Conservation (phyloP, 1,140 invertebrate species). For the Brachionus sp. region DNA sequence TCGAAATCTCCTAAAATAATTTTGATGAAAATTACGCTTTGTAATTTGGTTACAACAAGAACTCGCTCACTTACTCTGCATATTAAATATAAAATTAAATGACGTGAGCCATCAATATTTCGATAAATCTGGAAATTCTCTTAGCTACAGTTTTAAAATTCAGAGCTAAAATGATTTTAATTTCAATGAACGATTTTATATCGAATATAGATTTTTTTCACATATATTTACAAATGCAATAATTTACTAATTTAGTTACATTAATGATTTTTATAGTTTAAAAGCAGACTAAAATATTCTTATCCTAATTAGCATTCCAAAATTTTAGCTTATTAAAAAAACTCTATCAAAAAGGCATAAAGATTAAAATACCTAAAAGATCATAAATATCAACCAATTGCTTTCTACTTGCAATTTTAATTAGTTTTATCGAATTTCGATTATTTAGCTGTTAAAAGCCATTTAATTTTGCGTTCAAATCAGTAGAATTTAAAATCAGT, state of each 20-base stretch:
- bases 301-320: neutral
- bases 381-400: neutral
- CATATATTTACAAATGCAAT: neutral
- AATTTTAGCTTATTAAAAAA: neutral
- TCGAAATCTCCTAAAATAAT: constrained; percentile 23
- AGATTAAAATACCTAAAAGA: neutral
- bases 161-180: neutral
- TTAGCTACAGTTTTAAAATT: neutral
- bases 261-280: neutral
- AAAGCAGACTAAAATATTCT: neutral
- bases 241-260: neutral
- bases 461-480: neutral
- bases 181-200: neutral
- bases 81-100: neutral
- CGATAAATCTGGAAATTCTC: neutral
- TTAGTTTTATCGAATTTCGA: neutral
- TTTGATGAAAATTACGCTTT: neutral
- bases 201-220: neutral
- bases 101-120: neutral
- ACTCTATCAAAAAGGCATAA: neutral
- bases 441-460: neutral
- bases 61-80: neutral
- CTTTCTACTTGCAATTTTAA: neutral
- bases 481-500: neutral
- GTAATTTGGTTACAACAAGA: neutral